Conservation (phyloP, 1,140 invertebrate genomes). For the Cydia amplana region DNA sequence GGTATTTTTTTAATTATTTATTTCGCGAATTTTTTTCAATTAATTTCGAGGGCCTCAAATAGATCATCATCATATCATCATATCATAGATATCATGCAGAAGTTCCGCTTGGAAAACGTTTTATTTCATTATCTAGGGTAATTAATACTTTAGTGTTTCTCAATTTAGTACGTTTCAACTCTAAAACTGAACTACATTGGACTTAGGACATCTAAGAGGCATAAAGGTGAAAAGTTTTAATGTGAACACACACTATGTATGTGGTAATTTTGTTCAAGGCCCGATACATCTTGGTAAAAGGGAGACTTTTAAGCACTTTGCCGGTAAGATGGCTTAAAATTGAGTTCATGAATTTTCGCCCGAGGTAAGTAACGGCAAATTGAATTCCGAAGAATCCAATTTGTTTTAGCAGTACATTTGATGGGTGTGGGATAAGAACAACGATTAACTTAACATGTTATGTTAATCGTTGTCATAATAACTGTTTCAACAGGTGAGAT, state of each 20-base stretch:
- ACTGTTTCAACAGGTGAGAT: too few species aligned
- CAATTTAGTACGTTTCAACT: not conserved
- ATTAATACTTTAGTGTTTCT: too few species aligned
- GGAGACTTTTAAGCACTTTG: slow-evolving; percentile 21
- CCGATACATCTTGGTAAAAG: slow-evolving; percentile 4
- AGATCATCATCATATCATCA: too few species aligned
- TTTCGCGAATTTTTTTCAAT: too few species aligned
- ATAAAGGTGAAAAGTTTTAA: slow-evolving; percentile 3
- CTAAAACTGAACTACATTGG: not conserved
- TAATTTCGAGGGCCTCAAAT: too few species aligned
- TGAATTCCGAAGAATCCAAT: slow-evolving; percentile 24
- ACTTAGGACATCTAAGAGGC: not conserved
- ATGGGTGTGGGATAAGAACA: not conserved
- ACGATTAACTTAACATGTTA: too few species aligned
- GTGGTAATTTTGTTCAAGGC: slow-evolving; percentile 3
- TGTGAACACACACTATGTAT: not conserved
- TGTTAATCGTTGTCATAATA: not conserved
- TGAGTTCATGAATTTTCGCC: slow-evolving; percentile 18
- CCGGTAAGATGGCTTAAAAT: slow-evolving; percentile 3
- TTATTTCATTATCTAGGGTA: too few species aligned
- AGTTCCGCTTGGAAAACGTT: too few species aligned
- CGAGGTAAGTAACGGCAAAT: slow-evolving; percentile 32
- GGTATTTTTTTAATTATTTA: too few species aligned
- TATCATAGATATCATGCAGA: too few species aligned
- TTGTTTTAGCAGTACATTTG: slow-evolving; percentile 10